A percentile compares a stretch with the other conserved stretches of the same genome.
Evolutionary conservation across 1,140 invertebrate genomes (phyloP).

Genomic region (Globodera rostochiensis): DNA sequence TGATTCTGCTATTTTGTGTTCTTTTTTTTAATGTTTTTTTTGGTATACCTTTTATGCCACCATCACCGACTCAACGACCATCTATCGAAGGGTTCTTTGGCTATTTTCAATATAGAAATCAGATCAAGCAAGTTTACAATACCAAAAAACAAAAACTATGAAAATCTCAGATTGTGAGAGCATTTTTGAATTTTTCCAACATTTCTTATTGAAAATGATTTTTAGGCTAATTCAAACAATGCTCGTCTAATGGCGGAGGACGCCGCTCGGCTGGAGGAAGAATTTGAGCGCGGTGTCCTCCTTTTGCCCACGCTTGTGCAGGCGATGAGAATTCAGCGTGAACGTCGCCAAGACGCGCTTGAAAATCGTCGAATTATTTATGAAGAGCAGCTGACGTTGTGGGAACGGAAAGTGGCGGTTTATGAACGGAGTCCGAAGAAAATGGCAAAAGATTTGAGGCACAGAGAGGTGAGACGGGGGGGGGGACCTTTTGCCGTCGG

Average conservation of each 20-base stretch:
- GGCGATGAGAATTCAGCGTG: conserved; percentile 35
- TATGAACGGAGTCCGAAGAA: conserved; percentile 42
- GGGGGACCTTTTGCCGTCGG: background rate
- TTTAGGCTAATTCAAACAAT: background rate
- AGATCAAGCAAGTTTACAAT: no score
- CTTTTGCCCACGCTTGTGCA: conserved; percentile 32
- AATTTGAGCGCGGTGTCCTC: conserved; percentile 19
- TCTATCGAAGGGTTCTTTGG: no score
- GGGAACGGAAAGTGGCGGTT: conserved; percentile 38
- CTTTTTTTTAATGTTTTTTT: no score
- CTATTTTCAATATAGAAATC: no score
- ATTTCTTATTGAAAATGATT: background rate
- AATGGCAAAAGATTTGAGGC: conserved; percentile 37
- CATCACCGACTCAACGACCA: no score
- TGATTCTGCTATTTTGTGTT: no score
- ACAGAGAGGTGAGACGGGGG: conserved; percentile 23
- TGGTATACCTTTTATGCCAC: no score
- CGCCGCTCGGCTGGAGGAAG: conserved; percentile 1
- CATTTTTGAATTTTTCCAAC: no score
- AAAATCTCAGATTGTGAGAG: no score
- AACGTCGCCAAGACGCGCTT: conserved; percentile 15
- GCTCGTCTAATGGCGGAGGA: conserved; percentile 3
- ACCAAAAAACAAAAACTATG: no score
- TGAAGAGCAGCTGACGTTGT: conserved; percentile 30
- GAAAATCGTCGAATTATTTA: conserved; percentile 29